Base-by-base conservation (phyloP, 64 coral and sea anemone genomes). In the Actinia tenebrosa region DNA sequence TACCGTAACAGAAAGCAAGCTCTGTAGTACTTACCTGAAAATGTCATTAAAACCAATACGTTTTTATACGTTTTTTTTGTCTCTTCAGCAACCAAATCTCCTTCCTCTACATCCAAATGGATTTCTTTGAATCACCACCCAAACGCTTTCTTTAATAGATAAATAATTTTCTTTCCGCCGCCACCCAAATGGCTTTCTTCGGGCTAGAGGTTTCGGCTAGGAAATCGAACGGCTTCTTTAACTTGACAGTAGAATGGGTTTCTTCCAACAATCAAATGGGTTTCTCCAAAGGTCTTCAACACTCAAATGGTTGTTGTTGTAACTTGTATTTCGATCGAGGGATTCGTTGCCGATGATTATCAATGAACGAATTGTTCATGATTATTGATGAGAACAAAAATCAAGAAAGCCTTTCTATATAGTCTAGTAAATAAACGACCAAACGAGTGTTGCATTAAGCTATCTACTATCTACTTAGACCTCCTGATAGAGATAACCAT, bases 381-480 rank as follows among this genome's bases (percentile, higher is more conserved):
- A 11, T 75, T 75, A 75, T 75, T 75, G 25, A 75, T 75, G 69
- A 75, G 69, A 75, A 75, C n/a, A 20, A n/a, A 68, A 68, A 68
- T n/a, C 64, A 68, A 68, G 64, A 68, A 68, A 68, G n/a, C 19
- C 64, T 69, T 20, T 69, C 64, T 50, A 50, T n/a, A 71, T 26
- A 75, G n/a, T n/a, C 63, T 23, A 66, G 63, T 66, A 20, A 66
- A 75, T 42, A 16, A 26, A 30, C n/a, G 69, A 75, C 69, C 69
- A 42, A 75, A 75, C 69, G 69, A 75, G 69, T 30, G 69, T 75
- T 42, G 69, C 69, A 75, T 75, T 75, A 75, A 75, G 69, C 26
- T 75, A 75, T 75, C 69, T 75, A 1, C 25, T 14, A 75, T 75
- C 69, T 75, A 8, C 69, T 13, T 10, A 75, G 69, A 75, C 69